These are phyloP conservation scores for Caenorhabditis auriculariae DNA, from an alignment of 2,888 invertebrate species.

Conservation along the genomic window DNA sequence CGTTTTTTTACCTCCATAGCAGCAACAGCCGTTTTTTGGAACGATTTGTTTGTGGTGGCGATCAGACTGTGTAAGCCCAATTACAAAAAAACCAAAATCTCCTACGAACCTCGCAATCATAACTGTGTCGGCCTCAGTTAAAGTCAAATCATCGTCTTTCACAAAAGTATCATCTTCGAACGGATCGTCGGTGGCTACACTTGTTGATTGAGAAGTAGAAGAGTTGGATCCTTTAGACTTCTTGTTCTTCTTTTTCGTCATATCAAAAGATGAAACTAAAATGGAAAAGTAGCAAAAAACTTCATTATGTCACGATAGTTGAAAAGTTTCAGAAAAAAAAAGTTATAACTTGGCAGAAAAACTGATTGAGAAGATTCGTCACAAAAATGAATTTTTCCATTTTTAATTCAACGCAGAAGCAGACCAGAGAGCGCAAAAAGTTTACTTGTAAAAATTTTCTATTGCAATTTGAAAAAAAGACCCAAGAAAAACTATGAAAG, in stretches of 20 bases:
- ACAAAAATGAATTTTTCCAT: no score
- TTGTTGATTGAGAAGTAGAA: not conserved
- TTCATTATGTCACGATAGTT: not conserved
- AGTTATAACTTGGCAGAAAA: not conserved
- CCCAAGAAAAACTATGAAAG: not conserved
- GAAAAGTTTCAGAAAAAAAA: conserved; percentile 3
- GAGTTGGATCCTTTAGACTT: conserved; percentile 2
- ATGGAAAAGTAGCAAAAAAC: not conserved
- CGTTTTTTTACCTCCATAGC: no score
- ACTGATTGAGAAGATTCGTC: not conserved
- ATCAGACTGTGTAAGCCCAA: conserved; percentile 12
- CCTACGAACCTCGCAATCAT: conserved; percentile 21
- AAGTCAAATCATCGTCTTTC: conserved; percentile 22
- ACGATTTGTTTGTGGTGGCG: conserved; percentile 27
- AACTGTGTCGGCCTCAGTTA: conserved; percentile 13
- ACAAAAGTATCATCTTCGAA: conserved; percentile 18
- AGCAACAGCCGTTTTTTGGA: conserved; percentile 16
- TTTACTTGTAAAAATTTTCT: not conserved
- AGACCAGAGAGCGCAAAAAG: not conserved
- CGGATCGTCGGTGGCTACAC: conserved; percentile 9
- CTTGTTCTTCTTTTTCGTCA: conserved; percentile 18
- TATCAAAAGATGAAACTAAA: no score
- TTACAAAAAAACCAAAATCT: not conserved
- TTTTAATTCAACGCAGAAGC: no score
- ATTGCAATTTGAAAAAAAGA: not conserved